Percentiles rank a stretch among this genome's conserved stretches.
Conservation (phyloP, 1,140 invertebrate genomes). For the Eriosoma lanigerum region DNA sequence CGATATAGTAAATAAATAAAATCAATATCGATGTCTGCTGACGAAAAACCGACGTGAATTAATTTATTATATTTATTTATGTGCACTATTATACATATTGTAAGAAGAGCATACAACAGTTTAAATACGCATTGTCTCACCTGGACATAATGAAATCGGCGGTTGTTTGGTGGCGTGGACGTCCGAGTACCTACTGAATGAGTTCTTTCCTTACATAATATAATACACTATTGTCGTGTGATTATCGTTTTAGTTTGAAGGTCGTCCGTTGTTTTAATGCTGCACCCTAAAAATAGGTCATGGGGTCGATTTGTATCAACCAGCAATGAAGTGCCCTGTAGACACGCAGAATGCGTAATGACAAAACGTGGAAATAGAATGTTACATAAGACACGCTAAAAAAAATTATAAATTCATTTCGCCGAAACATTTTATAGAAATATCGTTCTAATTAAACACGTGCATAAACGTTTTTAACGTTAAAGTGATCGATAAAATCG, state of each 20-base stretch:
- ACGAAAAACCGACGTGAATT: too few relatives aligned
- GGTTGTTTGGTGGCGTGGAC: constrained; percentile 15
- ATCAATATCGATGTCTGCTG: too few relatives aligned
- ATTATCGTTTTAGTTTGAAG: constrained; percentile 28
- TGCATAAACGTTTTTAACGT: constrained; percentile 5
- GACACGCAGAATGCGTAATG: constrained; percentile 33
- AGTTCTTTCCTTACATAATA: background rate
- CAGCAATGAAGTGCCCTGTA: background rate
- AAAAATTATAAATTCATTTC: constrained; percentile 30
- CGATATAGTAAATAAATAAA: too few relatives aligned
- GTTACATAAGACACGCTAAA: constrained; percentile 10
- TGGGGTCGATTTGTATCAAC: constrained; percentile 34
- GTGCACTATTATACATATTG: too few relatives aligned
- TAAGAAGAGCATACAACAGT: too few relatives aligned
- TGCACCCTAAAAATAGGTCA: constrained; percentile 36
- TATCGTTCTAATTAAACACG: background rate
- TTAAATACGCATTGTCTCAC: background rate
- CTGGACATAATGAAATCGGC: constrained; percentile 20
- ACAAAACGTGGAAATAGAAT: constrained; percentile 17
- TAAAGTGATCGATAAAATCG: background rate
- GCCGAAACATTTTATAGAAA: constrained; percentile 4
- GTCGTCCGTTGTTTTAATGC: constrained; percentile 40
- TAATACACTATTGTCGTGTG: constrained; percentile 1
- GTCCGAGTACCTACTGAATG: background rate
- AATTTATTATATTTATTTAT: too few relatives aligned